Conservation (phyloP, 2,888 invertebrate species). For the Platypus cylindrus region DNA sequence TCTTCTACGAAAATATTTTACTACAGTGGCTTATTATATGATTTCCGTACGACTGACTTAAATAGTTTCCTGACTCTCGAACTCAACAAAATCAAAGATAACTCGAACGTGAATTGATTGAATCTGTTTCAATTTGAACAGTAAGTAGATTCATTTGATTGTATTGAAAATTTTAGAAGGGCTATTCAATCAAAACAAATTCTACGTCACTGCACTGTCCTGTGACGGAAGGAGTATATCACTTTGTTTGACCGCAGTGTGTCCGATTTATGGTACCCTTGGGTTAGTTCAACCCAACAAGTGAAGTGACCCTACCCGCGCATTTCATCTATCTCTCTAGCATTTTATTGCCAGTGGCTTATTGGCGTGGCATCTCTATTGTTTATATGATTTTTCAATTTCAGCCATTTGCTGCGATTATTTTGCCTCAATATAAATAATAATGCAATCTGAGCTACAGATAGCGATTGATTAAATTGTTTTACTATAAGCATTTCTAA, state of each 20-base stretch:
- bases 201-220: slow-evolving; percentile 19
- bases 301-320: slow-evolving; percentile 33
- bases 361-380: slow-evolving; percentile 35
- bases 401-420: slow-evolving; percentile 14
- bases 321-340: slow-evolving; percentile 35
- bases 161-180: no score
- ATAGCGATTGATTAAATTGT: no score
- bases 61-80: no score
- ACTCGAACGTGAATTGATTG: no score
- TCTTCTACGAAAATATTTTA: no score
- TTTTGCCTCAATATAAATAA: slow-evolving; percentile 11
- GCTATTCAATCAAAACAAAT: no score
- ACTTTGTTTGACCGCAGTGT: slow-evolving; percentile 26
- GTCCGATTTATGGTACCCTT: slow-evolving; percentile 33
- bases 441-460: no score
- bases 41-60: no score
- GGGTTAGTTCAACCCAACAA: slow-evolving; percentile 30
- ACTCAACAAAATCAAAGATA: slow-evolving; percentile 1
- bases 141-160: no score
- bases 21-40: no score
- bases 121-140: no score
- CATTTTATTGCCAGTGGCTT: slow-evolving; percentile 24
- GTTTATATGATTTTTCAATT: slow-evolving; percentile 33
- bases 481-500: no score
- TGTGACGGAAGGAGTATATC: slow-evolving; percentile 37